phyloP scores from a whole-genome alignment of 2,113 vertebrate species.

The Dromas ardeola region DNA sequence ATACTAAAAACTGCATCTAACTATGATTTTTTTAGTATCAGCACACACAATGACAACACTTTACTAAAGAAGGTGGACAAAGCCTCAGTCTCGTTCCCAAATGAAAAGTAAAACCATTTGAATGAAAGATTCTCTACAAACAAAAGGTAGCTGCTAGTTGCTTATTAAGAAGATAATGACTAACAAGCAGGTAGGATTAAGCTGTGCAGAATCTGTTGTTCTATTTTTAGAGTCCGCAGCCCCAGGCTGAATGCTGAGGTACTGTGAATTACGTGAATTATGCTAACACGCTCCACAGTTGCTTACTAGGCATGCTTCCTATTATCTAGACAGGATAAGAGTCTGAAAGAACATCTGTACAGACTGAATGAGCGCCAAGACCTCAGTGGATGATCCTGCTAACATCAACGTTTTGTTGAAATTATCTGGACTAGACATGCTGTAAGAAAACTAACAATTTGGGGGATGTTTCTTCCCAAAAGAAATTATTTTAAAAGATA shows the following conservation, averaged over 20 bases:
- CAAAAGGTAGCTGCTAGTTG: neutral
- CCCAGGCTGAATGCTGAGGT: slow-evolving; percentile 28
- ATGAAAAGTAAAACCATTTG: neutral
- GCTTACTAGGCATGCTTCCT: slow-evolving; percentile 66
- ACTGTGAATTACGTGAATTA: slow-evolving; percentile 52
- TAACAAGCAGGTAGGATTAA: slow-evolving; percentile 56
- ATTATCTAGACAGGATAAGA: slow-evolving; percentile 64
- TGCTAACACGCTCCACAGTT: slow-evolving; percentile 41
- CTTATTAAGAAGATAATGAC: slow-evolving; percentile 46
- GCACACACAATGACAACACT: neutral
- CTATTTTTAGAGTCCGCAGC: slow-evolving; percentile 42
- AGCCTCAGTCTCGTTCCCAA: neutral
- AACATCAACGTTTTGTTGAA: slow-evolving; percentile 60
- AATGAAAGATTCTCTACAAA: neutral
- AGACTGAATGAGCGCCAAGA: slow-evolving; percentile 54
- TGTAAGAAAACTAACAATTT: slow-evolving; percentile 60
- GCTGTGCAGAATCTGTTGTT: neutral
- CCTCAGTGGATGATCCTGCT: slow-evolving; percentile 35
- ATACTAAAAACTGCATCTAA: neutral
- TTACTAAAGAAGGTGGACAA: neutral
- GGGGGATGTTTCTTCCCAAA: slow-evolving; percentile 53
- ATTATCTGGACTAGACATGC: slow-evolving; percentile 54
- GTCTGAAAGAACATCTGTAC: slow-evolving; percentile 71
- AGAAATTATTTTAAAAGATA: slow-evolving; percentile 52
- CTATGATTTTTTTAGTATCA: neutral